Base-by-base conservation (phyloP, 1,140 invertebrate genomes). In the Ceratina australensis region DNA sequence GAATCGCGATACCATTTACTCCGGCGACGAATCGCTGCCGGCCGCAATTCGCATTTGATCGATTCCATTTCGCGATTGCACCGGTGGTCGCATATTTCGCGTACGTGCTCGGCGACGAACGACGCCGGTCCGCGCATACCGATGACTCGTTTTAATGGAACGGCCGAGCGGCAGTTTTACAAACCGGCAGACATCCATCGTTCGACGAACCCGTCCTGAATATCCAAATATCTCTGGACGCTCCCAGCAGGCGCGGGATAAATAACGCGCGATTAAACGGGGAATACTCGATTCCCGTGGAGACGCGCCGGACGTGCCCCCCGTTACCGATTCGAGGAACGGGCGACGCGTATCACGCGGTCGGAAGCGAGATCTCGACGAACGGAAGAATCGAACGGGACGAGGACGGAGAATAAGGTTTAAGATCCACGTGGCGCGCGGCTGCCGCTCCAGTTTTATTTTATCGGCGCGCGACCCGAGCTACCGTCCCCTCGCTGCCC, bases 21-120 rank as follows among this genome's bases (percentile, higher is more conserved):
- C n/a, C n/a, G n/a, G n/a, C 20, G 1, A 42, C 20, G 28, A 63
- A 78, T 76, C 74, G 82, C 79, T 77, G 82, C 12, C 22, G 76
- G 79, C 69, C 74, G 78, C 84, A 79, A 91, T 90, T 91, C 87
- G 85, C 81, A 89, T 91, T 91, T 91, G 90, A 91, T 91, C 88
- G 90, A 91, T 91, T 90, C 86, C 79, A 85, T 86, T 87, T 86
- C 79, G 73, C 81, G 79, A 72, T 77, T 74, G 78, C 71, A 63
- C 28, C 75, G 84, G 71, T 72, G 72, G 79, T 69, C 83, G 80
- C 88, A 87, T 85, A 89, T 89, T 89, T 90, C 85, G 81, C 77
- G 72, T 86, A 89, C 89, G 89, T 90, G 89, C 83, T 69, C 77
- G 49, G n/a, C 71, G 83, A 85, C 84, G 33, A 10, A 42, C 83